Evolutionary conservation across 1,140 invertebrate species (phyloP).

Genomic region (Drosophila nigrodunni): DNA sequence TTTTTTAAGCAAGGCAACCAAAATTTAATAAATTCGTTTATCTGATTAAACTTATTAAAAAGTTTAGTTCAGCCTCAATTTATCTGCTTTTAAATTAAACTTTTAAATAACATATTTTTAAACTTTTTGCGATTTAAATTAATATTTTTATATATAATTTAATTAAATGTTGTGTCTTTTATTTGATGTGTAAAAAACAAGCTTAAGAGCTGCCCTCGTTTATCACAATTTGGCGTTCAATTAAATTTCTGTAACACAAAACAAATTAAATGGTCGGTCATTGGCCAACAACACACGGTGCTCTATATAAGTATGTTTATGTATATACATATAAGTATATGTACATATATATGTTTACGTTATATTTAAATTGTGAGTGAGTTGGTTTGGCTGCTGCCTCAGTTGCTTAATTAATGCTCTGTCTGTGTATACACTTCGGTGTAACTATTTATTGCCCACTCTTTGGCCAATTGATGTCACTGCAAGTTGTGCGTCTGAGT

Average conservation of each 20-base stretch:
- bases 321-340: constrained; percentile 3
- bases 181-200: no score
- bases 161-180: not conserved
- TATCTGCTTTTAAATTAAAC: no score
- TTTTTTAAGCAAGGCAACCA: no score
- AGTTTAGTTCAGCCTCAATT: no score
- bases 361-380: constrained; percentile 1
- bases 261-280: constrained; percentile 36
- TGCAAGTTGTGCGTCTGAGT: constrained; percentile 2
- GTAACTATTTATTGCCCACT: constrained; percentile 34
- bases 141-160: no score
- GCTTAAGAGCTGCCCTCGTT: constrained; percentile 15
- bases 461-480: constrained; percentile 29
- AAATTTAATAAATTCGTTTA: no score
- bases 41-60: no score
- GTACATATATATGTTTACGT: constrained; percentile 1
- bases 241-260: constrained; percentile 38
- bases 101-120: no score
- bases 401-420: constrained; percentile 36
- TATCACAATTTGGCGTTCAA: constrained; percentile 35
- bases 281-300: constrained; percentile 7
- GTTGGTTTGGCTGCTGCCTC: constrained; percentile 13
- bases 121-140: no score
- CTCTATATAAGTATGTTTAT: not conserved
- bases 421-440: constrained; percentile 7